Base-by-base conservation (phyloP, 1,140 invertebrate species). In the Drosophila sproati region DNA sequence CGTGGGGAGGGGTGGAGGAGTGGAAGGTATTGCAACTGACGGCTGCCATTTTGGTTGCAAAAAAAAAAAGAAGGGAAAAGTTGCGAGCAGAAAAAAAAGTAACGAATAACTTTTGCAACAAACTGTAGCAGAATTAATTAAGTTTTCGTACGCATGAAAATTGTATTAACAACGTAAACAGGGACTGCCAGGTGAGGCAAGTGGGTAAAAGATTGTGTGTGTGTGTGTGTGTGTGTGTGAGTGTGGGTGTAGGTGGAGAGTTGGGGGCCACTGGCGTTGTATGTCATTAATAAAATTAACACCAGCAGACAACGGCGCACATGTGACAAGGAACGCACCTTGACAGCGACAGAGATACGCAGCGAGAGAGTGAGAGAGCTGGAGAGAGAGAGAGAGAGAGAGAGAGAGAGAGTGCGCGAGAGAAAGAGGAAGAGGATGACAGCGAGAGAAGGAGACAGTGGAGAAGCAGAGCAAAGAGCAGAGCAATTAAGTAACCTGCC, bases 221-320 rank as follows among this genome's bases (percentile, higher is more conserved):
- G 20, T 20, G 20, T 12, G 12, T 12, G 12, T 12, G 12, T 12
- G 12, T 20, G 20, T 20, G 20, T 20, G 20, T 20, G 20, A 1
- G 20, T 20, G 5, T 10, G 34, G 48, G 10, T 2, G 45, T n/a
- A 7, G 51, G 28, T 8, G 41, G 28, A 41, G 61, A 37, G 57
- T 45, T 5, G 32, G 43, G 61, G 34, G 48, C 68, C 82, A 86
- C 35, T 82, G 68, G 57, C 67, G 41, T 72, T 85, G 87, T 76
- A 85, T 86, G 90, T 88, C 91, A 92, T 92, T 92, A 91, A 92
- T 92, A 92, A 91, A 92, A 90, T 91, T 91, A 91, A 88, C 91
- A 91, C 82, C 76, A 85, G 68, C 51, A 29, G 50, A 68, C 61
- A 67, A 69, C 52, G 52, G 20, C 35, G 56, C 57, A 69, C 54